These are phyloP conservation scores for Salpingus planirostris DNA, from an alignment of 2,888 invertebrate genomes.

Conservation along the genomic window DNA sequence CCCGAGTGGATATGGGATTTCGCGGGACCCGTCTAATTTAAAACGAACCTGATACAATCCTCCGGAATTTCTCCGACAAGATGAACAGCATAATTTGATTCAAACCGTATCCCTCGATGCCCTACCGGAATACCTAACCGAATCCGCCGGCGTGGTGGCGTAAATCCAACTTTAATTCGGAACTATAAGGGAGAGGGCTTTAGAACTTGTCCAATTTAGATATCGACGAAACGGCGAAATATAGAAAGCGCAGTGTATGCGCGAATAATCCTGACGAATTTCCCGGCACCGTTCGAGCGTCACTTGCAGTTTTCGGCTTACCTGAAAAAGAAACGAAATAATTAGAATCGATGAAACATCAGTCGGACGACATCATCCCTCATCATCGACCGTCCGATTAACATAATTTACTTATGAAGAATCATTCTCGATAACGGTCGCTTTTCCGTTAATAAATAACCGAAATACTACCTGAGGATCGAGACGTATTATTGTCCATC, in stretches of 20 bases:
- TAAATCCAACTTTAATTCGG: constrained; percentile 36
- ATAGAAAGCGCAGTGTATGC: constrained; percentile 18
- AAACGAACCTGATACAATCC: constrained; percentile 33
- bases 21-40: constrained; percentile 24
- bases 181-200: constrained; percentile 24
- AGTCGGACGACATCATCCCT: too few relatives aligned
- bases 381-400: too few relatives aligned
- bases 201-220: constrained; percentile 34
- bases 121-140: constrained; percentile 28
- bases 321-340: too few relatives aligned
- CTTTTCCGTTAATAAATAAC: too few relatives aligned
- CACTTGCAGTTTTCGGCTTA: too few relatives aligned
- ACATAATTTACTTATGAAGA: too few relatives aligned
- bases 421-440: too few relatives aligned
- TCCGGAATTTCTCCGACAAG: constrained; percentile 33
- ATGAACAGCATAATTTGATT: constrained; percentile 37
- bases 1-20: too few relatives aligned
- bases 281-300: constrained; percentile 17
- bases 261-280: too few relatives aligned
- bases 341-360: too few relatives aligned
- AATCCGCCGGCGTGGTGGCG: constrained; percentile 20
- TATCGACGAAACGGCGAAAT: constrained; percentile 22
- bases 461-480: too few relatives aligned
- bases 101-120: constrained; percentile 30
- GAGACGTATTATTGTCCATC: too few relatives aligned